phyloP scores from a whole-genome alignment of 2,888 invertebrate genomes.

The Hypsopygia costalis region DNA sequence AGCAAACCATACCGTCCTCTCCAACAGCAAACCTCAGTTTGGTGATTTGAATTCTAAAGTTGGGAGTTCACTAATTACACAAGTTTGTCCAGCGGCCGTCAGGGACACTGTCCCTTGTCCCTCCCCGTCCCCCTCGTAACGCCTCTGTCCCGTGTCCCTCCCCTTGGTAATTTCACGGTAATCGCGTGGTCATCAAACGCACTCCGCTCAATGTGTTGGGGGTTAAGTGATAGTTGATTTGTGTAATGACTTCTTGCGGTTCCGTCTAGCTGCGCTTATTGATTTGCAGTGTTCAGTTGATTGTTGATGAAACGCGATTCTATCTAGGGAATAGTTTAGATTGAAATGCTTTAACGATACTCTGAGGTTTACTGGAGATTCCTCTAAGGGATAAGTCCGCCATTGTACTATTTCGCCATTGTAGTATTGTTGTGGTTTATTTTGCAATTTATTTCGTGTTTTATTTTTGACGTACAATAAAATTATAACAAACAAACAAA shows the following conservation, averaged over 20 bases:
- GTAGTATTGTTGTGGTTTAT: no score
- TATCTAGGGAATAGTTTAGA: no score
- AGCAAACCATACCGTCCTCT: not conserved
- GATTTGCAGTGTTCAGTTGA: not conserved
- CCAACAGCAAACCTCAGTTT: not conserved
- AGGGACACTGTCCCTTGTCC: slow-evolving; percentile 27
- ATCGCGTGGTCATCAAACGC: slow-evolving; percentile 62
- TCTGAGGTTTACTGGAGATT: no score
- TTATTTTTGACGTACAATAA: no score
- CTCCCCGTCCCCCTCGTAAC: not conserved
- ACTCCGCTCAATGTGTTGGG: slow-evolving; percentile 29
- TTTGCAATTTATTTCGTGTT: no score
- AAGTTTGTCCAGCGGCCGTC: slow-evolving; percentile 45
- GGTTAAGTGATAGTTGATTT: slow-evolving; percentile 31
- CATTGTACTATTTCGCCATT: no score
- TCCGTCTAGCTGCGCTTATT: slow-evolving; percentile 1
- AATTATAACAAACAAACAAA: no score
- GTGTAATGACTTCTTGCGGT: slow-evolving; percentile 27
- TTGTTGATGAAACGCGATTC: no score
- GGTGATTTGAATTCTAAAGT: slow-evolving; percentile 15
- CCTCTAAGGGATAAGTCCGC: no score
- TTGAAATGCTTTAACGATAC: no score
- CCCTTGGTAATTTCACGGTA: slow-evolving; percentile 63
- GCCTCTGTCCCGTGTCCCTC: not conserved
- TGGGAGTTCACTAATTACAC: slow-evolving; percentile 30